These are phyloP conservation scores for Caracal caracal DNA, from an alignment of 2,113 vertebrate species.

Conservation along the genomic window DNA sequence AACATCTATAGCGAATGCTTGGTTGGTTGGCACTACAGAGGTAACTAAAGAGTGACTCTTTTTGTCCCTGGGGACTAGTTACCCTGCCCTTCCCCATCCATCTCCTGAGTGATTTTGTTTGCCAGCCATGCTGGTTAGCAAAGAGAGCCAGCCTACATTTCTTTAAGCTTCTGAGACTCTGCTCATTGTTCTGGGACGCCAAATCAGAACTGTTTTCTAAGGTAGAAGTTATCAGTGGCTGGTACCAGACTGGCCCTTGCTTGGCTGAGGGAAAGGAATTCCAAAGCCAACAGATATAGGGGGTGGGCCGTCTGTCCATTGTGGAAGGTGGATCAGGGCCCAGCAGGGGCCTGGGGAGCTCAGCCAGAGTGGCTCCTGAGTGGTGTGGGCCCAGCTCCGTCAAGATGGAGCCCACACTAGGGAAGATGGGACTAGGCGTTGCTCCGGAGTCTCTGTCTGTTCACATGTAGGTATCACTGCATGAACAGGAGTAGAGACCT, in stretches of 20 bases:
- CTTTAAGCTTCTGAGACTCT: not conserved
- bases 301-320: not conserved
- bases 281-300: not conserved
- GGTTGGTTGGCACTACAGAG: not conserved
- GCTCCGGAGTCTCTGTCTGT: not conserved
- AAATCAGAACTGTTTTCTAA: not conserved
- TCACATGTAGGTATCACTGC: not conserved
- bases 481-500: conserved; percentile 43
- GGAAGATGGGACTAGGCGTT: not conserved
- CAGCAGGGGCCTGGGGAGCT: not conserved
- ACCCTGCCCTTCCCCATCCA: not conserved
- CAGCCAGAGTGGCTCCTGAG: not conserved
- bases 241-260: not conserved
- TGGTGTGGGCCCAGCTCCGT: not conserved
- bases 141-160: not conserved
- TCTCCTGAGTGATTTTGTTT: not conserved
- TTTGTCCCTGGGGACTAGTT: not conserved
- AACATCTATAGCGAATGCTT: not conserved
- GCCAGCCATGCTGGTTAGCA: not conserved
- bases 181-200: not conserved
- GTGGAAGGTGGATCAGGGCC: not conserved
- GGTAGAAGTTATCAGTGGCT: not conserved
- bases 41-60: not conserved
- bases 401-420: not conserved
- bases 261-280: conserved; percentile 3